phyloP scores from a whole-genome alignment of 2,113 vertebrate species.

The Uria lomvia region DNA sequence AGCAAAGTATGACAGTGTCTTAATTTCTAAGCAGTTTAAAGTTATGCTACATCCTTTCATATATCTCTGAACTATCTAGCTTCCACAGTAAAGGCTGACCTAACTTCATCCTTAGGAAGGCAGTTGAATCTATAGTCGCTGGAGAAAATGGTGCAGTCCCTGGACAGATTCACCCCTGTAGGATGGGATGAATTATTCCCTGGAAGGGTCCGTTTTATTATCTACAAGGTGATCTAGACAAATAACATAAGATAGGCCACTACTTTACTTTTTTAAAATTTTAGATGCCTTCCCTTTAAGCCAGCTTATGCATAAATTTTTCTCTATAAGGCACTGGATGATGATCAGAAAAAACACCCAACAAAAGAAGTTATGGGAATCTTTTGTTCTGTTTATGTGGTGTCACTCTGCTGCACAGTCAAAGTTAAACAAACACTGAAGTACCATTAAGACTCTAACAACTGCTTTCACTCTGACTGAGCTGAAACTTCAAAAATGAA shows the following conservation, averaged over 20 bases:
- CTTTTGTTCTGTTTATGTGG: not conserved
- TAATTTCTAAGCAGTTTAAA: not conserved
- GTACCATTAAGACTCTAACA: not conserved
- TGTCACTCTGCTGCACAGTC: not conserved
- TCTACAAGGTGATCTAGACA: not conserved
- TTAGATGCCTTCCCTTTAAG: not conserved
- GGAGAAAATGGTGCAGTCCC: not conserved
- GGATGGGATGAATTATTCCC: not conserved
- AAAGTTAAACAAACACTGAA: not conserved
- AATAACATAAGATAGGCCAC: not conserved
- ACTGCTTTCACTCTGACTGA: not conserved
- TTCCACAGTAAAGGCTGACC: not conserved
- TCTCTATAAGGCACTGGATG: not conserved
- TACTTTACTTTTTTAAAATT: not conserved
- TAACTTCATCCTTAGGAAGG: not conserved
- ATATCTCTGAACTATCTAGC: not conserved
- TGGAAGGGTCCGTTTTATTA: not conserved
- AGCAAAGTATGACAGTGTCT: not conserved
- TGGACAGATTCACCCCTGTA: not conserved
- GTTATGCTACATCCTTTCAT: not conserved
- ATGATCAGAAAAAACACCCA: not conserved
- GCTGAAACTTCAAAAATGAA: not conserved
- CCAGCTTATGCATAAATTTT: not conserved
- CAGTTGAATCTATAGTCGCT: not conserved
- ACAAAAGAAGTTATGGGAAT: not conserved